Evolutionary conservation across 2,888 invertebrate species (phyloP), one percentile per base, ranked within the genome.

Genomic region (Drosophila borborema): DNA sequence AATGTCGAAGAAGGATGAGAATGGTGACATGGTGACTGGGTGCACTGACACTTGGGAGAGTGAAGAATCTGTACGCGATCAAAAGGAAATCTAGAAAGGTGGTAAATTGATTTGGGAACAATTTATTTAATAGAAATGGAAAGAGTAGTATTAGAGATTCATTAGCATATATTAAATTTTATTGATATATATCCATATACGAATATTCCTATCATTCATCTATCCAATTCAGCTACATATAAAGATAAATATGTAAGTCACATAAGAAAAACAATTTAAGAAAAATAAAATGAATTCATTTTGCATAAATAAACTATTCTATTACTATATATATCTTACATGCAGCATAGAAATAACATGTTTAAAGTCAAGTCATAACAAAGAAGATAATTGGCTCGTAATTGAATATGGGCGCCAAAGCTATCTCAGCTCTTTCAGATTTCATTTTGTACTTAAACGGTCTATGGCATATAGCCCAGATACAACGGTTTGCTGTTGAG

Each of bases 41-140:
- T 66, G 48, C 62, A 51, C 23, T 60, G 41, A 53, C 45, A 69
- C 45, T 34, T 53, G 16, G 23, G n/a, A n/a, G 28, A n/a, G 2
- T 9, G 7, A 16, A 20, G 6, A 16, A 36, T 45, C 16, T 18
- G 10, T 18, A 2, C 6, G n/a, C 6, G 18, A 12, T 48, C 48
- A 2, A n/a, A 10, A 2, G 31, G 9, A 49, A 5, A 31, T 31
- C 10, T 31, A 31, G 4, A n/a, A 49, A 49, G 2, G 16, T n/a
- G 28, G 2, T 4, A 3, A 28, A 28, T 4, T 8, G 2, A 48
- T 48, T 48, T 23, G 3, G 23, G 16, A 1, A 38, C 38, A 38
- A 5, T 14, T 6, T 14, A 28, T 28, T 28, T 28, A 28, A 28
- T 28, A 28, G 28, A 5, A n/a, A n/a, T n/a, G n/a, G n/a, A n/a